Conservation (phyloP, 1,140 invertebrate genomes). For the Belonocnema kinseyi region DNA sequence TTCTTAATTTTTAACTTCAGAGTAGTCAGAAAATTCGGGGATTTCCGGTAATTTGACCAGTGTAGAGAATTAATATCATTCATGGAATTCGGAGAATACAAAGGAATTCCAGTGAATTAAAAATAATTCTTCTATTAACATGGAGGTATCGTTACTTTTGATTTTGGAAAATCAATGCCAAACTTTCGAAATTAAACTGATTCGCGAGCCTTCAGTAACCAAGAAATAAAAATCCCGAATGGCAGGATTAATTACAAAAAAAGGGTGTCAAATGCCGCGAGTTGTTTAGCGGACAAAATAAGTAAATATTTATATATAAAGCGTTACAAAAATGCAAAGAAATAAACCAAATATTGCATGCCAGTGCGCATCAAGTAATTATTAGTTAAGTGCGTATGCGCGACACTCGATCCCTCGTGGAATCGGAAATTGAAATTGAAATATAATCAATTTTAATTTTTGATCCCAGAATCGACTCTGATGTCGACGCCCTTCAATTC, state of each 20-base stretch:
- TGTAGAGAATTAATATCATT: too few relatives aligned
- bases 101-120: too few relatives aligned
- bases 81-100: too few relatives aligned
- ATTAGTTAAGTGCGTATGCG: slow-evolving; percentile 49
- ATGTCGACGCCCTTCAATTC: slow-evolving; percentile 29
- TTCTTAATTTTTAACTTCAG: too few relatives aligned
- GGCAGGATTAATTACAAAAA: background rate
- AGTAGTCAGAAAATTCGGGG: too few relatives aligned
- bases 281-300: slow-evolving; percentile 14
- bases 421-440: background rate
- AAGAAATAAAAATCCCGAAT: background rate
- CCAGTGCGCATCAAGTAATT: slow-evolving; percentile 62
- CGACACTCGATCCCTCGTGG: slow-evolving; percentile 8
- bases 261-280: background rate
- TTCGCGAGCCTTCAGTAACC: background rate
- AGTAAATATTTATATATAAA: slow-evolving; percentile 36
- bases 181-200: background rate
- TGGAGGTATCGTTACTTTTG: background rate
- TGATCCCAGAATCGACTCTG: slow-evolving; percentile 11
- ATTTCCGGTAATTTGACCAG: too few relatives aligned
- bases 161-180: slow-evolving; percentile 43
- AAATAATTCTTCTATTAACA: too few relatives aligned
- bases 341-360: slow-evolving; percentile 62
- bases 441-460: background rate
- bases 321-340: slow-evolving; percentile 44